Evolutionary conservation across 64 coral and sea anemone species (phyloP), one percentile per base, ranked within the genome.

Genomic region (Cladopsammia gracilis): DNA sequence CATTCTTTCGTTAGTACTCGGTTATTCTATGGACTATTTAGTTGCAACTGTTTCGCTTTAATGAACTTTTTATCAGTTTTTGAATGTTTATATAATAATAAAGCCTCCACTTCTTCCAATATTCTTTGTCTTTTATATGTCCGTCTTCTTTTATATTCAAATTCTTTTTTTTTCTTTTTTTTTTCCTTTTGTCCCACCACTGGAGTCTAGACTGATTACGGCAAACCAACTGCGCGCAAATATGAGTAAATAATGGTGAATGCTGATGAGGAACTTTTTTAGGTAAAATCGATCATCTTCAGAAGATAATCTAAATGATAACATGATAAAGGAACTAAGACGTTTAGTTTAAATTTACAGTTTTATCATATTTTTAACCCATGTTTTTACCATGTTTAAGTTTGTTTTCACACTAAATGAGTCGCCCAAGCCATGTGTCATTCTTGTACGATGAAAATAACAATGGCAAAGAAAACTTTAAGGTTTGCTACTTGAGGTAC

Each of bases 61-160:
- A 79, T 79, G 52, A 42, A 24, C 12, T 58, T 58, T 60, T 79
- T 79, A 59, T 79, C 54, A 79, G 77, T 53, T 79, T 34, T 60
- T 34, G 16, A 82, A 46, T 64, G 25, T 82, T 82, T 82, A 25
- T 47, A 18, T 11, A 82, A 62, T 10, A 46, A 82, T 45, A 10
- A 7, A 56, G 16, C 12, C 26, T 43, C 43, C 70, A 5, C 34
- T 20, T 46, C 11, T 18, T 46, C 34, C 19, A 1, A 10, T 46
- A 13, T 48, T 82, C 1, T 15, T 18, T 16, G 1, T 7, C 58
- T 45, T 64, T 20, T 18, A 18, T 19, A 7, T 10, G 20, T 12
- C 53, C 53, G 12, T 56, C 46, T 73, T 6, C 67, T 26, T 49
- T 49, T 75, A 18, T 8, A 20, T 18, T 50, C 1, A 49, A 34